Evolutionary conservation across 2,113 vertebrate species (phyloP), one percentile per base, ranked within the genome.

Genomic region (Percopsis transmontana): DNA sequence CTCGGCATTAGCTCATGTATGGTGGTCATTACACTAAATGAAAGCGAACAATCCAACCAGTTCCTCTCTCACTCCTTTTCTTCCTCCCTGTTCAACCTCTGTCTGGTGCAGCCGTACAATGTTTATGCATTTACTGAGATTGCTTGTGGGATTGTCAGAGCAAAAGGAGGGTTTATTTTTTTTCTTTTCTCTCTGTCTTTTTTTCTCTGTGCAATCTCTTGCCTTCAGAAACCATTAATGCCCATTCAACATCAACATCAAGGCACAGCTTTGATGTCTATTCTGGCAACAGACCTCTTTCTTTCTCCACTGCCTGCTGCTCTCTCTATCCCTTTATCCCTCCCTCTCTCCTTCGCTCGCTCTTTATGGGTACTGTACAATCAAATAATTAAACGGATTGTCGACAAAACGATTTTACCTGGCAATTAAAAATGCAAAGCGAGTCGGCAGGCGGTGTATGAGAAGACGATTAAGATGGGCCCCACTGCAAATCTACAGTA

Each of bases 191-290:
- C 63, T 83, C 76, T 92, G 84, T 91, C 69, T 68, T 79, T 73
- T 59, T 84, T 76, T 88, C 90, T 79, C 87, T 82, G 85, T 92
- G 93, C 93, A 94, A 93, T 94, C 94, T 94, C 94, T 93, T 95
- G 94, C 94, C 94, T 96, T 95, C 95, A 94, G 93, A 97, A 95
- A 91, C 93, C 92, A 94, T 95, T 96, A 96, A 93, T 93, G 93
- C 94, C 92, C 93, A 92, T 95, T 95, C 89, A 94, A 94, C 94
- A 95, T 95, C 89, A 93, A 94, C 94, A 96, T 95, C 94, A 96
- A 97, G 95, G 94, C 93, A 77, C 79, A 76, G 92, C 95, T 97
- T 96, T 95, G 94, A 97, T 95, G 94, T 96, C 93, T 94, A 94
- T 96, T 91, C 95, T 97, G 94, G 94, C 95, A 95, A 94, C 90